A percentile compares a stretch with the other conserved stretches of the same genome.
These are phyloP conservation scores for Noctua comes DNA, from an alignment of 2,888 invertebrate species.

Conservation along the genomic window DNA sequence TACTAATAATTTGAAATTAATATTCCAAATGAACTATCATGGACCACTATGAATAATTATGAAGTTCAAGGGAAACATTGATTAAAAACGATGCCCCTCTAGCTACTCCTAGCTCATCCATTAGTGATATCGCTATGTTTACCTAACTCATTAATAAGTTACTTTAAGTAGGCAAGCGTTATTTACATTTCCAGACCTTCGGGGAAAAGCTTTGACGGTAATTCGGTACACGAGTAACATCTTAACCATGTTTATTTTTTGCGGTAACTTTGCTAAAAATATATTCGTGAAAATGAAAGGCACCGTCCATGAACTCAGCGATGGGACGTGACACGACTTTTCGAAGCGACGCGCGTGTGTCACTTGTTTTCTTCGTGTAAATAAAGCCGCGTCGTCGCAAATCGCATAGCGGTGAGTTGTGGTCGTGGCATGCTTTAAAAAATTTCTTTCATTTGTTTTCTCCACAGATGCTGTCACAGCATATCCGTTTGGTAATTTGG, in stretches of 20 bases:
- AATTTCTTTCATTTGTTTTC: not conserved
- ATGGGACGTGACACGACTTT: not conserved
- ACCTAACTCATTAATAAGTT: not conserved
- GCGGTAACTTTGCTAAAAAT: not conserved
- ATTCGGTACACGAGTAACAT: constrained; percentile 22
- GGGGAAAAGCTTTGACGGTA: constrained; percentile 23
- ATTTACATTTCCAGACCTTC: constrained; percentile 1
- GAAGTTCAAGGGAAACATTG: too few species aligned
- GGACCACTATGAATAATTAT: not conserved
- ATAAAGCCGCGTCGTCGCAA: not conserved
- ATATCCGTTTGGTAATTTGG: too few species aligned
- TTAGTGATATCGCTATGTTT: constrained; percentile 21
- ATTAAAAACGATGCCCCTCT: not conserved
- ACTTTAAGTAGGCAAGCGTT: constrained; percentile 3
- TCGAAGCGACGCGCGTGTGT: not conserved
- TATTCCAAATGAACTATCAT: not conserved
- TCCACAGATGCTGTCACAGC: not conserved
- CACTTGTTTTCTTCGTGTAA: not conserved
- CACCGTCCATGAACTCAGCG: not conserved
- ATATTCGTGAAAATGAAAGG: not conserved
- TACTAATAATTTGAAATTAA: not conserved
- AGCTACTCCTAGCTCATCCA: constrained; percentile 13
- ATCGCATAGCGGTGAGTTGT: not conserved
- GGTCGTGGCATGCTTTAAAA: not conserved
- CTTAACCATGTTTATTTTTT: not conserved